A percentile compares a stretch with the other conserved stretches of the same genome.
phyloP scores from a whole-genome alignment of 2,113 vertebrate genomes.

The Phaethornis superciliosus region DNA sequence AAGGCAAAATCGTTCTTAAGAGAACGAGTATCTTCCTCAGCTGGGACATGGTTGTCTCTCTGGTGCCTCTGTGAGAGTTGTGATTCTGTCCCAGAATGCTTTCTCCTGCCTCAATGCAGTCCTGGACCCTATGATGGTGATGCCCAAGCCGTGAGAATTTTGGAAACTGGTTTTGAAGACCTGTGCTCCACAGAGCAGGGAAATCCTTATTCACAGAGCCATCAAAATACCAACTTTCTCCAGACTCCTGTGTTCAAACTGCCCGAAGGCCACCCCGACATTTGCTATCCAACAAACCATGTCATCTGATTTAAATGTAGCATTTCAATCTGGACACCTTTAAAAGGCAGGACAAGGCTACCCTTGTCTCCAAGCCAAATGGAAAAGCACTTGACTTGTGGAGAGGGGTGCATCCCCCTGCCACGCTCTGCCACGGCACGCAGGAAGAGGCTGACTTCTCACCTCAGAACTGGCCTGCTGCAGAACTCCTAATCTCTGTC shows the following conservation, averaged over 20 bases:
- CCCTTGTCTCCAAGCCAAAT: neutral
- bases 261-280: neutral
- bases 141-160: neutral
- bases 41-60: neutral
- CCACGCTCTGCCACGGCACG: neutral
- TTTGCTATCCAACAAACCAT: neutral
- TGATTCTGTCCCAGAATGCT: neutral
- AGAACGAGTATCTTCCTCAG: neutral
- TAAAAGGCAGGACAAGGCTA: neutral
- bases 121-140: neutral
- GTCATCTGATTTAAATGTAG: neutral
- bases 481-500: slow-evolving; percentile 46
- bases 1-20: neutral
- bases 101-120: neutral
- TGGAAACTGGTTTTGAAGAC: neutral
- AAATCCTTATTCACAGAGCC: neutral
- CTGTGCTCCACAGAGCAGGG: neutral
- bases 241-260: neutral
- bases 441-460: neutral
- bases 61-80: neutral
- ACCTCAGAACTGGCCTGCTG: neutral
- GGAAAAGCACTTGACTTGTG: neutral
- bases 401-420: neutral
- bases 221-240: neutral
- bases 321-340: neutral